Evolutionary conservation across 2,888 invertebrate genomes (phyloP), one percentile per base, ranked within the genome.

Genomic region (Junonia oenone): DNA sequence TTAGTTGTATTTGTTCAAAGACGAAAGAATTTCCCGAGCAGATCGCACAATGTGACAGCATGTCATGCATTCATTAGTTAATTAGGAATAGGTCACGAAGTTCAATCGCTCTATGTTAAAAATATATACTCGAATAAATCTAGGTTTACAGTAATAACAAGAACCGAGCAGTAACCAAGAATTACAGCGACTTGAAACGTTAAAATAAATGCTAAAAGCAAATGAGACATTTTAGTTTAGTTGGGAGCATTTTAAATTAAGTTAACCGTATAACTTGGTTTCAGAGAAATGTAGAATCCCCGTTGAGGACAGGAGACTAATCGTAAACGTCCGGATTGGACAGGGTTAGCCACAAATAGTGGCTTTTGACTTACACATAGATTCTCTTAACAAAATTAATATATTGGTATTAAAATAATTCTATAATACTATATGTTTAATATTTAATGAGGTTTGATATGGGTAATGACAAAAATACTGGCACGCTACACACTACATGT

Each of bases 241-340:
- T n/a, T n/a, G n/a, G n/a, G 22, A 54, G 22, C 38, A 11, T 54
- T 46, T 54, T 40, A 48, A 48, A 40, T 48, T 54, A 47, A 47
- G 22, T 47, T 40, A 53, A 45, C 45, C 43, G 37, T 19, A 35
- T 11, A 55, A 51, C 46, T 43, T 43, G 38, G 43, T 43, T 56
- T 51, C 51, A 47, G 51, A 47, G 51, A 47, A 56, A 47, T 43
- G 51, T 40, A 8, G 47, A 40, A 47, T 56, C 45, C 33, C 33
- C 27, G 47, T 22, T 47, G 40, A 38, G 35, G 51, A 40, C 51
- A 48, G 43, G 40, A 51, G 51, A 56, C 47, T 56, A 56, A 56
- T 56, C 40, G 51, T 35, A n/a, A 26, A 35, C 47, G 33, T 51
- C 43, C 31, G 33, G 40, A 46, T 43, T 43, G 19, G 51, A 51